These are phyloP conservation scores for Drosophila tropicalis DNA, from an alignment of 1,140 invertebrate species.

Conservation along the genomic window DNA sequence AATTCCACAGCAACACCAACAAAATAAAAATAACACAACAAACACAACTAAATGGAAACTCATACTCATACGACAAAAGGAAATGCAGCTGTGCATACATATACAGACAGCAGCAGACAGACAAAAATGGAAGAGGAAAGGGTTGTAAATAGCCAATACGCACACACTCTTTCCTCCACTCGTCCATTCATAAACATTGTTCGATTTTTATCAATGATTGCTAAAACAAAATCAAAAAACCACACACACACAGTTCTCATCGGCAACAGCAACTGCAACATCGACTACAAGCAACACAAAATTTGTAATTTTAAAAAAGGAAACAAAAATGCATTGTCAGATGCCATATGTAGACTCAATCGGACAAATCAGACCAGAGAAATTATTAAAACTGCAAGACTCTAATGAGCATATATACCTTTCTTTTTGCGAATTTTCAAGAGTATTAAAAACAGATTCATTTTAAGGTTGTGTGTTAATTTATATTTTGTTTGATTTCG, in stretches of 20 bases:
- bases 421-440: no score
- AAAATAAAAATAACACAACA: constrained; percentile 33
- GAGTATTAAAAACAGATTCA: neutral
- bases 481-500: constrained; percentile 69
- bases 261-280: constrained; percentile 5
- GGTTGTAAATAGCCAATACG: neutral
- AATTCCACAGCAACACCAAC: constrained; percentile 42
- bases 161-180: constrained; percentile 3
- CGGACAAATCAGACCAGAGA: neutral
- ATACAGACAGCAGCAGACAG: constrained; percentile 16
- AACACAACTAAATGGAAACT: constrained; percentile 61
- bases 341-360: no score
- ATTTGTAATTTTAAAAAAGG: neutral
- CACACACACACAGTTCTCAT: constrained; percentile 30
- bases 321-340: constrained; percentile 22
- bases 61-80: constrained; percentile 62
- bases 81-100: constrained; percentile 67
- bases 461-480: constrained; percentile 50
- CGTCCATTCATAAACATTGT: constrained; percentile 77
- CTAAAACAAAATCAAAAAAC: constrained; percentile 65
- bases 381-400: constrained; percentile 14
- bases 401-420: no score
- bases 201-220: constrained; percentile 81
- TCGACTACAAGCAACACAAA: neutral
- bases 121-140: neutral